Percentiles rank a stretch among this genome's conserved stretches.
These are phyloP conservation scores for Trichogramma evanescens DNA, from an alignment of 2,888 invertebrate genomes.

Conservation along the genomic window DNA sequence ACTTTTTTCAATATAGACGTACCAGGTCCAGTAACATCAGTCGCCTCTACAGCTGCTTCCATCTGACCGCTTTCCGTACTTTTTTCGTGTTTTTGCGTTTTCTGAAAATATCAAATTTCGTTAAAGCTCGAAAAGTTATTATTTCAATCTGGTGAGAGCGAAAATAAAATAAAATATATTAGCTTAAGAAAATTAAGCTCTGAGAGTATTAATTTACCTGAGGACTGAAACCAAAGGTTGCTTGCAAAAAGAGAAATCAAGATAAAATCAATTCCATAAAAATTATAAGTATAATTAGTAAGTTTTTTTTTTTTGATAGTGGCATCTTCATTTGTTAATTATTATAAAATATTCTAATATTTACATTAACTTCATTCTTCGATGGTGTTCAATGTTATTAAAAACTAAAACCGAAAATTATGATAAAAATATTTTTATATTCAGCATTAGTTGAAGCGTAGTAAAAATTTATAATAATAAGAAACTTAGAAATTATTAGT, in stretches of 20 bases:
- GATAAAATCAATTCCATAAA: neutral
- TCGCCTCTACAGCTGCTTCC: constrained; percentile 20
- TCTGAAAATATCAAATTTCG: constrained; percentile 13
- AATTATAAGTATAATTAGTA: too few species aligned
- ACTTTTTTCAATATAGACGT: constrained; percentile 14
- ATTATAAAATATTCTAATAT: too few species aligned
- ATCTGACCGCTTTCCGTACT: constrained; percentile 16
- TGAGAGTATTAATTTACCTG: constrained; percentile 12
- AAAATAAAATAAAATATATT: neutral
- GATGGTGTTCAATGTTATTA: too few species aligned
- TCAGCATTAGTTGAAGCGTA: too few species aligned
- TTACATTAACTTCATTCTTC: too few species aligned
- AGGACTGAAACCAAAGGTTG: constrained; percentile 16
- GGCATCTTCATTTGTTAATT: too few species aligned
- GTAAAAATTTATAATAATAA: too few species aligned
- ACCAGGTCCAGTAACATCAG: constrained; percentile 23
- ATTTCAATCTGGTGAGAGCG: neutral
- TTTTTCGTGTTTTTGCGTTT: constrained; percentile 18
- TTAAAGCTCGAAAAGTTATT: neutral
- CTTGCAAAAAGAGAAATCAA: constrained; percentile 12
- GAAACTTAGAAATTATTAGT: too few species aligned
- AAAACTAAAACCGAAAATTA: too few species aligned
- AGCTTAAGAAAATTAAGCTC: neutral
- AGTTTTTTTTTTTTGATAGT: too few species aligned
- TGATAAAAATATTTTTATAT: too few species aligned